Evolutionary conservation across 2,888 invertebrate species (phyloP), one percentile per base, ranked within the genome.

Genomic region (Zeuzera pyrina): DNA sequence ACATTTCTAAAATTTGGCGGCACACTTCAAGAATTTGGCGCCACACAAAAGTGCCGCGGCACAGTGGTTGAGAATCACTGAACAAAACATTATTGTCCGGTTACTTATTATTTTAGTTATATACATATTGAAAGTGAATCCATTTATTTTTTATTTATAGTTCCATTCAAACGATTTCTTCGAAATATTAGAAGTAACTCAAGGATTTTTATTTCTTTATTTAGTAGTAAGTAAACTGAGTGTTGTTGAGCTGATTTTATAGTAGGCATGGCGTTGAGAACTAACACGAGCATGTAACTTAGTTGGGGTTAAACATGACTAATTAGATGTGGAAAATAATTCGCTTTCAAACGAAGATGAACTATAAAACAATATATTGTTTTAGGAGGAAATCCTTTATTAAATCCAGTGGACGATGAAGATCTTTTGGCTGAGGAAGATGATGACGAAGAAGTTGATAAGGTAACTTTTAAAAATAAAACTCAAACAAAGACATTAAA

Each of bases 401-500:
- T 85, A 29, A 57, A 69, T 21, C 85, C 87, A 25, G 84, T 86
- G 3, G 88, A 88, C 45, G 89, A 89, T 42, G 88, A 89, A 29
- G 88, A 88, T 37, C 86, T 91, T 46, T 57, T 87, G 37, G 89
- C 86, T 23, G 89, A 89, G 47, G 90, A 93, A 52, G 94, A 94
- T 39, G 95, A 96, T 33, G 97, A 97, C 43, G 96, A 97, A 38
- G 95, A 96, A 52, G 92, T 91, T 56, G 94, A 95, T 60, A 94
- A 94, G 85, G 90, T 90, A 45, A 41, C 34, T 32, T 12, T 25
- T 12, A 11, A 19, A 7, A 19, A n/a, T n/a, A n/a, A n/a, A n/a
- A n/a, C n/a, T n/a, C n/a, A n/a, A n/a, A n/a, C n/a, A n/a, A n/a
- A n/a, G n/a, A n/a, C n/a, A n/a, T n/a, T n/a, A n/a, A n/a, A n/a